Base-by-base conservation (phyloP, 92 coral and sea anemone genomes). In the Galaxea fascicularis region DNA sequence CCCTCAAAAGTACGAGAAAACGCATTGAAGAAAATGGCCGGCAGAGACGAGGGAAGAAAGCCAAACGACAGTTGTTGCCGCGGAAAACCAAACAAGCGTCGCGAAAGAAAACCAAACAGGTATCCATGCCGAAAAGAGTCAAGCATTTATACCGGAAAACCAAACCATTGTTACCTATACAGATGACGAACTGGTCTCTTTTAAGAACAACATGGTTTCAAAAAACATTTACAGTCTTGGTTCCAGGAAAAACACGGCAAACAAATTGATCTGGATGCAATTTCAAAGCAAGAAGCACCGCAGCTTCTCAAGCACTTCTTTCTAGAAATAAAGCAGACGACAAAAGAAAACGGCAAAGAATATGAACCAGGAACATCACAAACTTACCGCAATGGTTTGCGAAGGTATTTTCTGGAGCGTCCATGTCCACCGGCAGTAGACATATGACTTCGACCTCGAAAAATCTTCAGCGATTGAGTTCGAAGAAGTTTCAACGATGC, bases 341-440 rank as follows among this genome's bases (percentile, higher is more conserved):
- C 62, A 11, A 86, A 78, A 80, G 89, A 77, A 67, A 76, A 82
- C 76, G 86, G 86, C 39, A 79, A 87, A 73, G 88, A 86, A 76
- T 90, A 82, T 58, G 89, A 90, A 59, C 89, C 79, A 0, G 94
- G 86, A 12, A 35, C 86, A 22, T 76, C 84, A 10, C 92, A 87
- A 56, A 83, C 91, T 49, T 83, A 83, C 91, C 82, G 87, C 21
- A 90, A 86, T 39, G 88, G 88, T 26, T 44, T 87, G 31, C 75
- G 86, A 81, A 68, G 93, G 30, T 90, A 87, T 31, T 90, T 86
- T 67, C 86, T 87, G 4, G 68, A 86, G 65, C 77, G 82, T 41
- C 85, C 91, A 73, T 90, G 90, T 85, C 93, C 93, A 10, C 93
- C 90, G 15, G 87, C 90, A 20, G 28, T 70, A 4, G 93, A 86